Evolutionary conservation across 2,888 invertebrate genomes (phyloP).

Genomic region (Parnassius glacialis): DNA sequence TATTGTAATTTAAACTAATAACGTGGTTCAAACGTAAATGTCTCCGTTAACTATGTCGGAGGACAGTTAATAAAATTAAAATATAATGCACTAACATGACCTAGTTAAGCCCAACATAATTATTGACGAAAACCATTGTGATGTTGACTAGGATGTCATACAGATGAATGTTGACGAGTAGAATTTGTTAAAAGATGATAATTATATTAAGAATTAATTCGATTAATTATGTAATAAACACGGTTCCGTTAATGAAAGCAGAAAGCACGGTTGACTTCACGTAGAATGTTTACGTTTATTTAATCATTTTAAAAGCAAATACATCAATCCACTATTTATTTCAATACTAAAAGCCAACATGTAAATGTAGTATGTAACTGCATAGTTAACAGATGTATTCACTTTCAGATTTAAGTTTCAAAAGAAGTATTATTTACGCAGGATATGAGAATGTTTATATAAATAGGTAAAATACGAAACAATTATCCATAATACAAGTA

Average conservation of each 20-base stretch:
- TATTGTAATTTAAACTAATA: constrained; percentile 47
- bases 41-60: constrained; percentile 60
- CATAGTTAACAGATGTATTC: constrained; percentile 2
- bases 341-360: background rate
- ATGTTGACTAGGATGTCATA: constrained; percentile 72
- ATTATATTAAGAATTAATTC: constrained; percentile 23
- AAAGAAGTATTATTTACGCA: background rate
- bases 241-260: background rate
- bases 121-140: constrained; percentile 74
- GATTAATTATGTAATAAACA: constrained; percentile 36
- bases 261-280: constrained; percentile 2
- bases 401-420: background rate
- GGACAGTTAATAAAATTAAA: constrained; percentile 62
- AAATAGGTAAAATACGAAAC: background rate
- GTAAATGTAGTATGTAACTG: too few species aligned
- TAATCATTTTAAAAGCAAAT: background rate
- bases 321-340: background rate
- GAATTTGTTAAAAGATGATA: constrained; percentile 60
- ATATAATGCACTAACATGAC: constrained; percentile 50
- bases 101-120: constrained; percentile 63
- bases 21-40: constrained; percentile 78
- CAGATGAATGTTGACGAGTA: constrained; percentile 68
- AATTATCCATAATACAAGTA: constrained; percentile 53
- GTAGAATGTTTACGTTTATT: background rate
- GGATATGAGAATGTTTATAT: background rate